Percentiles rank a stretch among this genome's conserved stretches.
Evolutionary conservation across 2,113 vertebrate genomes (phyloP).

Genomic region (Sphyrna mokarran): DNA sequence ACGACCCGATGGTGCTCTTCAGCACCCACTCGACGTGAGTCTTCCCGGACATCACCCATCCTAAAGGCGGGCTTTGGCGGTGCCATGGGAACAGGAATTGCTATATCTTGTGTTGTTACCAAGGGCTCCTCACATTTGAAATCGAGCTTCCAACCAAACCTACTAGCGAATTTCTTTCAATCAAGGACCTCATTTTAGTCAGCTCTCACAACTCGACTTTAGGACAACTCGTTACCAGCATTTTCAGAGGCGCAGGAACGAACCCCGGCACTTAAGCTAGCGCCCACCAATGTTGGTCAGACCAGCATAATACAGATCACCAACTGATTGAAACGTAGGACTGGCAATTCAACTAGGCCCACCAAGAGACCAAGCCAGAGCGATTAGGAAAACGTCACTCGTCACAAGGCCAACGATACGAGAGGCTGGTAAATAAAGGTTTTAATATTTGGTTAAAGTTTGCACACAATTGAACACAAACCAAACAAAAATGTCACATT

Average conservation of each 20-base stretch:
- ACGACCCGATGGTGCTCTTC: slow-evolving; percentile 78
- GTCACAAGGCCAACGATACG: slow-evolving; percentile 96
- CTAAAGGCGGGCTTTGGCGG: slow-evolving; percentile 67
- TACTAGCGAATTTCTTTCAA: slow-evolving; percentile 68
- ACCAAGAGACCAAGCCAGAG: slow-evolving; percentile 98
- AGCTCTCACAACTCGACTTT: slow-evolving; percentile 72
- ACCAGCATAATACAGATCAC: slow-evolving; percentile 79
- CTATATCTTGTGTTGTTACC: slow-evolving; percentile 85
- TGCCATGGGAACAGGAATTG: slow-evolving; percentile 83
- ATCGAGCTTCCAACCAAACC: slow-evolving; percentile 78
- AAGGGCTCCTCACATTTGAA: slow-evolving; percentile 70
- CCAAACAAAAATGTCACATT: slow-evolving; percentile 57
- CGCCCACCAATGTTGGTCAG: slow-evolving; percentile 68
- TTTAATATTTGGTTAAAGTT: slow-evolving; percentile 97
- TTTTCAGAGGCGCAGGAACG: slow-evolving; percentile 70
- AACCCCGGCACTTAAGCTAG: slow-evolving; percentile 70
- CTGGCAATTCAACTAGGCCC: slow-evolving; percentile 89
- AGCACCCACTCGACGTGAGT: slow-evolving; percentile 76
- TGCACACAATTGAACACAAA: slow-evolving; percentile 57
- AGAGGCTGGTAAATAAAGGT: slow-evolving; percentile 99
- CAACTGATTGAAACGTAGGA: slow-evolving; percentile 81
- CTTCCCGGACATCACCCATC: slow-evolving; percentile 77
- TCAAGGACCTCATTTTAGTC: slow-evolving; percentile 74
- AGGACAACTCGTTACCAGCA: slow-evolving; percentile 66
- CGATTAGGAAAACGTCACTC: slow-evolving; percentile 88